Conservation (phyloP, 2,797 vertebrate species). For the Antennarius maculatus region DNA sequence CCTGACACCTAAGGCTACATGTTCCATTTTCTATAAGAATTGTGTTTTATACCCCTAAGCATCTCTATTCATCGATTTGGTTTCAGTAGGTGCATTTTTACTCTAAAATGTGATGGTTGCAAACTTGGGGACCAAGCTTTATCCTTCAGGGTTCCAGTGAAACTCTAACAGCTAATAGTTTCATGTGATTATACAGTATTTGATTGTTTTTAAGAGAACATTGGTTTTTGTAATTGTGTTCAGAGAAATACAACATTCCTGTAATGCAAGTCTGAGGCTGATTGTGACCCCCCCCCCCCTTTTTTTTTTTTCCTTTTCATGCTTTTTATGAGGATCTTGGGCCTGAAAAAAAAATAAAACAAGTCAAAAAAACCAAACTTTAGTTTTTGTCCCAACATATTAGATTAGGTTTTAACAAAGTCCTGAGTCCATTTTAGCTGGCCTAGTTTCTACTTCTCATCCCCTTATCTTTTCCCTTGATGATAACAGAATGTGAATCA, state of each 20-base stretch:
- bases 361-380: neutral
- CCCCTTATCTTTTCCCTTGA: neutral
- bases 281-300: neutral
- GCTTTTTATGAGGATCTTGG: conserved; percentile 9
- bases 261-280: neutral
- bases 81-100: conserved; percentile 37
- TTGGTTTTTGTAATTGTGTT: conserved; percentile 38
- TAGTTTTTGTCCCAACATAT: conserved; percentile 5
- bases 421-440: neutral
- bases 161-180: conserved; percentile 34
- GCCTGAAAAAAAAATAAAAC: conserved; percentile 9
- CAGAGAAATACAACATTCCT: conserved; percentile 20
- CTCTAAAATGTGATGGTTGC: conserved; percentile 27
- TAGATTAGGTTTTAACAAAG: neutral
- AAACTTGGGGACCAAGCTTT: conserved; percentile 30
- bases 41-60: conserved; percentile 23
- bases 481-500: conserved; percentile 22
- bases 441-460: conserved; percentile 20
- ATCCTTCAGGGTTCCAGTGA: conserved; percentile 16
- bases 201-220: conserved; percentile 28
- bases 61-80: conserved; percentile 48
- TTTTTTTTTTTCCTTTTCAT: conserved; percentile 5
- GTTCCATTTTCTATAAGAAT: conserved; percentile 55
- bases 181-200: conserved; percentile 30
- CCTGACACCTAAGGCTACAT: conserved; percentile 48